A percentile compares a stretch with the other conserved stretches of the same genome.
phyloP scores from a whole-genome alignment of 2,797 vertebrate genomes.

The Urosaurus nigricauda region DNA sequence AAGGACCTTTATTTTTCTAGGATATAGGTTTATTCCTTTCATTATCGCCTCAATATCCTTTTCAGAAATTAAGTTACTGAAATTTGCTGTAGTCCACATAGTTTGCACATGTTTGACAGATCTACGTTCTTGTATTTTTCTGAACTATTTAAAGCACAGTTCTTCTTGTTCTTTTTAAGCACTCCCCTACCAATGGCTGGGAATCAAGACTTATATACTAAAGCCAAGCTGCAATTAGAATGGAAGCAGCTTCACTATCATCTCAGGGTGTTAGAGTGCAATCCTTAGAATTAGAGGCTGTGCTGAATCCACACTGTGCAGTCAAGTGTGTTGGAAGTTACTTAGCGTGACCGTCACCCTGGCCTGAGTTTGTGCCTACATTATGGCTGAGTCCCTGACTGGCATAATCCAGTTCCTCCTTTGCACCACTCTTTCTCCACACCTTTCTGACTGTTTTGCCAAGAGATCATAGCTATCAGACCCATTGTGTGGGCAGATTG shows the following conservation, averaged over 20 bases:
- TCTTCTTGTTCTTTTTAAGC: too few relatives aligned
- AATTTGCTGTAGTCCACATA: not conserved
- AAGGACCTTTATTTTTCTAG: not conserved
- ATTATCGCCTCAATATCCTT: not conserved
- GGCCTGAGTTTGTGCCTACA: too few relatives aligned
- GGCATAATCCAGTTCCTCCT: not conserved
- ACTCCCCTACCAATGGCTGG: too few relatives aligned
- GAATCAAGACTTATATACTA: not conserved
- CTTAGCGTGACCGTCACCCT: too few relatives aligned
- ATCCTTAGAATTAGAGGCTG: too few relatives aligned
- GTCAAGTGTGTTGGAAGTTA: too few relatives aligned
- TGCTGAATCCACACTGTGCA: too few relatives aligned
- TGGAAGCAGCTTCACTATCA: not conserved
- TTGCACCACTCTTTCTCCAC: not conserved
- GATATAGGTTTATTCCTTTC: not conserved
- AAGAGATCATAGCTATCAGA: not conserved
- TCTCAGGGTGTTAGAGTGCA: too few relatives aligned
- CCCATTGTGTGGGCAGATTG: not conserved
- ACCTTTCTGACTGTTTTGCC: not conserved
- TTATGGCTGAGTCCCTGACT: not conserved
- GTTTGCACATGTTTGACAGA: not conserved
- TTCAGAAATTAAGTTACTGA: constrained; percentile 1
- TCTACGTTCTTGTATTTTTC: not conserved
- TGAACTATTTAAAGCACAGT: not conserved
- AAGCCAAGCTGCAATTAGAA: not conserved